Evolutionary conservation across 2,113 vertebrate genomes (phyloP).

Genomic region (Tupaia tana): DNA sequence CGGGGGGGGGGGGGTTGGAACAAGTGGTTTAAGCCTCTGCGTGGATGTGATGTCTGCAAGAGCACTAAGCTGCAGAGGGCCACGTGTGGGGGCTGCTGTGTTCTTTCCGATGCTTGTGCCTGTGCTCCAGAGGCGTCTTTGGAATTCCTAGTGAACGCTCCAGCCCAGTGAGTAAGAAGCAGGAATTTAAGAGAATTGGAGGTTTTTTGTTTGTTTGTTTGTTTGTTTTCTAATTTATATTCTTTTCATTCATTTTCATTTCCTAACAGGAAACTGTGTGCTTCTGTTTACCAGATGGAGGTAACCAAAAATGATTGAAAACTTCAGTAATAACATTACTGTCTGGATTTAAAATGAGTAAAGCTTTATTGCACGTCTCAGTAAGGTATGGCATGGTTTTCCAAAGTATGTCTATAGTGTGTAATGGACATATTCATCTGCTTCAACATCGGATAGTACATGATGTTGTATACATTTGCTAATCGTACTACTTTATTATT

Average conservation of each 20-base stretch:
- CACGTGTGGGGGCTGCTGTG: background rate
- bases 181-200: background rate
- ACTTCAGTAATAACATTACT: background rate
- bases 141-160: background rate
- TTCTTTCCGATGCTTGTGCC: too few relatives aligned
- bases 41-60: too few relatives aligned
- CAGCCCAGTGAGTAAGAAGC: background rate
- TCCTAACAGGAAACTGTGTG: background rate
- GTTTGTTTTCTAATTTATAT: background rate
- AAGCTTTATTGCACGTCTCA: background rate
- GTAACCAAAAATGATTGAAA: background rate
- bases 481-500: too few relatives aligned
- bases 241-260: background rate
- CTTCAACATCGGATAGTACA: too few relatives aligned
- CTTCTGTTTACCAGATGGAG: background rate
- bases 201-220: background rate
- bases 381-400: too few relatives aligned
- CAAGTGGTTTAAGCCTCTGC: background rate
- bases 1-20: background rate
- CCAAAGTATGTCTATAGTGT: too few relatives aligned
- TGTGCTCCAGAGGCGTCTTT: background rate
- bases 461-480: too few relatives aligned
- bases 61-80: rapidly evolving
- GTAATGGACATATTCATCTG: too few relatives aligned
- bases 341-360: background rate